phyloP scores from a whole-genome alignment of 2,888 invertebrate genomes.

The Gastrophysa polygoni region DNA sequence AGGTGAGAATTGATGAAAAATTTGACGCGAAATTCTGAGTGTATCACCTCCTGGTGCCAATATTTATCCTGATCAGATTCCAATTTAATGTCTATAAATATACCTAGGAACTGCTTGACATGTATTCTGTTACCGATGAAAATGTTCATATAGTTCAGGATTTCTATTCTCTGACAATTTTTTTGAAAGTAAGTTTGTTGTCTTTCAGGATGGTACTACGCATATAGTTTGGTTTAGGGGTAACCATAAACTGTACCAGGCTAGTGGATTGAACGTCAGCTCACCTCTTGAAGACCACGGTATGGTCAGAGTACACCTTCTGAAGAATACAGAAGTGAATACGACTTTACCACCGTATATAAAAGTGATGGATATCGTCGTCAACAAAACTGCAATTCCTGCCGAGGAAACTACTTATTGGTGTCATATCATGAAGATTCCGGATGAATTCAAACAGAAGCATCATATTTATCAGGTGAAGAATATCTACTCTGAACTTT shows the following conservation, averaged over 20 bases:
- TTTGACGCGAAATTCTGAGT: too few species aligned
- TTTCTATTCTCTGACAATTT: too few species aligned
- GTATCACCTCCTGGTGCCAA: too few species aligned
- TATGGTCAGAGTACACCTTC: conserved; percentile 78
- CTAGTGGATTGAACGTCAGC: conserved; percentile 68
- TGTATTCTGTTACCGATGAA: too few species aligned
- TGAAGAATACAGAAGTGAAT: conserved; percentile 59
- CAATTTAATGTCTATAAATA: too few species aligned
- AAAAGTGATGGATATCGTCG: conserved; percentile 66
- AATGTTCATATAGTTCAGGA: too few species aligned
- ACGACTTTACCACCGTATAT: conserved; percentile 59
- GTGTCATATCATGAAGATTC: conserved; percentile 87
- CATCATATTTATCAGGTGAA: conserved; percentile 80
- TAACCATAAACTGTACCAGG: conserved; percentile 71
- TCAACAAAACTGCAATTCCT: conserved; percentile 76
- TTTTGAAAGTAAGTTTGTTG: too few species aligned
- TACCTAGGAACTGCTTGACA: too few species aligned
- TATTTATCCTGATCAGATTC: too few species aligned
- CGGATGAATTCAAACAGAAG: conserved; percentile 68
- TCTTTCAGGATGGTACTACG: conserved; percentile 82
- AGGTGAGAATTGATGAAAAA: conserved; percentile 69
- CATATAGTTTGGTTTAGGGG: conserved; percentile 87
- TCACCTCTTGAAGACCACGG: conserved; percentile 67
- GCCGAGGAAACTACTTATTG: conserved; percentile 93
- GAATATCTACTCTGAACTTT: background rate